Evolutionary conservation across 2,888 invertebrate genomes (phyloP).

Genomic region (Drosophila lacicola): DNA sequence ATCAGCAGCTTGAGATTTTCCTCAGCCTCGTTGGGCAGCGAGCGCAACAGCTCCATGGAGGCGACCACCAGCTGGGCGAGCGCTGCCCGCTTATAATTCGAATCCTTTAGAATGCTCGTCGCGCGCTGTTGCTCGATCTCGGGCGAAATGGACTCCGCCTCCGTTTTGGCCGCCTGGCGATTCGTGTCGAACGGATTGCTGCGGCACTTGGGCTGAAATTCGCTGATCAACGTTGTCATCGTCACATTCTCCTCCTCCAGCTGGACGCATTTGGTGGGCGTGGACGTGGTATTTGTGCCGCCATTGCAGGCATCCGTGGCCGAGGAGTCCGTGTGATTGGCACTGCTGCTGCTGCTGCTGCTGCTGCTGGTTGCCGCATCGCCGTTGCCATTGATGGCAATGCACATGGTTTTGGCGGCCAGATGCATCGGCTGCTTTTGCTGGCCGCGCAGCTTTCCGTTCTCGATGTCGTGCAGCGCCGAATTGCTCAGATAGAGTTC

Average conservation of each 20-base stretch:
- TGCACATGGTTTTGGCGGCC: conserved; percentile 71
- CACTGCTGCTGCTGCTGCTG: conserved; percentile 19
- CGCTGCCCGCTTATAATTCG: conserved; percentile 93
- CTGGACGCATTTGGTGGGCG: conserved; percentile 78
- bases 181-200: conserved; percentile 85
- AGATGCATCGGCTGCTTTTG: conserved; percentile 54
- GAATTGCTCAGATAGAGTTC: conserved; percentile 86
- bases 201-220: conserved; percentile 84
- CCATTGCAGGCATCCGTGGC: conserved; percentile 12
- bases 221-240: conserved; percentile 84
- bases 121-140: conserved; percentile 94
- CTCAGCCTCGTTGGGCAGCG: conserved; percentile 88
- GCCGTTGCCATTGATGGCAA: conserved; percentile 69
- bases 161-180: conserved; percentile 83
- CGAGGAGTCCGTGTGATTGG: conserved; percentile 9
- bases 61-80: conserved; percentile 94
- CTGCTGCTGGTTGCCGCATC: conserved; percentile 40
- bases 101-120: conserved; percentile 93
- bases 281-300: conserved; percentile 33
- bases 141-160: conserved; percentile 89
- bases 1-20: conserved; percentile 85
- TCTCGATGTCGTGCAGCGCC: conserved; percentile 83
- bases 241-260: conserved; percentile 84
- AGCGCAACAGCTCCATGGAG: conserved; percentile 91
- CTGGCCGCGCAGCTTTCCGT: conserved; percentile 70